A percentile compares a stretch with the other conserved stretches of the same genome.
Conservation (phyloP, 2,113 vertebrate species). For the Plecturocebus donacophilus region DNA sequence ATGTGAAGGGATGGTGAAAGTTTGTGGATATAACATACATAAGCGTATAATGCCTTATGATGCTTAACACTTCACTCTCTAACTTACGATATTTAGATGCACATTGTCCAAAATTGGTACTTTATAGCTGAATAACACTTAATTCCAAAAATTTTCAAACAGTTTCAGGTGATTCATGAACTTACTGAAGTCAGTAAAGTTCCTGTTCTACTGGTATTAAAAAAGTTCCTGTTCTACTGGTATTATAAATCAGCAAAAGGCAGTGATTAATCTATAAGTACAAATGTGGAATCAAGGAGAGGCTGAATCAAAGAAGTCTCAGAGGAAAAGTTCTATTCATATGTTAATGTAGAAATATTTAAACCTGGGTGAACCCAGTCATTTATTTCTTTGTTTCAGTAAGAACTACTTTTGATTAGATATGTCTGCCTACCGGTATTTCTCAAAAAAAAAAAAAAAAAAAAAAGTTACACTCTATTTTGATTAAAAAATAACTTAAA, state of each 20-base stretch:
- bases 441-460: constrained; percentile 4
- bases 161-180: background rate
- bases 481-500: constrained; percentile 8
- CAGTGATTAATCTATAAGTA: background rate
- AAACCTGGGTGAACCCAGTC: background rate
- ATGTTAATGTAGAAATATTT: background rate
- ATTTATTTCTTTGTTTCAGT: background rate
- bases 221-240: background rate
- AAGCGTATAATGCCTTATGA: background rate
- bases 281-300: background rate
- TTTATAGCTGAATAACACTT: background rate
- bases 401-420: background rate
- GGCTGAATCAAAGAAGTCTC: background rate
- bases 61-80: background rate
- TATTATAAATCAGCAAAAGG: background rate
- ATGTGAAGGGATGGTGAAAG: background rate
- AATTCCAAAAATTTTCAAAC: background rate
- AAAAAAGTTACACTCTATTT: background rate
- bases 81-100: background rate
- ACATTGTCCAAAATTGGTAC: constrained; percentile 1
- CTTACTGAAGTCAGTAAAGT: background rate
- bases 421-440: background rate
- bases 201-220: background rate
- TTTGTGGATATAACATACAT: background rate
- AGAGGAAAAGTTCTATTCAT: background rate